A percentile compares a stretch with the other conserved stretches of the same genome.
These are phyloP conservation scores for Entomobrya proxima DNA, from an alignment of 2,888 invertebrate species.

Conservation along the genomic window DNA sequence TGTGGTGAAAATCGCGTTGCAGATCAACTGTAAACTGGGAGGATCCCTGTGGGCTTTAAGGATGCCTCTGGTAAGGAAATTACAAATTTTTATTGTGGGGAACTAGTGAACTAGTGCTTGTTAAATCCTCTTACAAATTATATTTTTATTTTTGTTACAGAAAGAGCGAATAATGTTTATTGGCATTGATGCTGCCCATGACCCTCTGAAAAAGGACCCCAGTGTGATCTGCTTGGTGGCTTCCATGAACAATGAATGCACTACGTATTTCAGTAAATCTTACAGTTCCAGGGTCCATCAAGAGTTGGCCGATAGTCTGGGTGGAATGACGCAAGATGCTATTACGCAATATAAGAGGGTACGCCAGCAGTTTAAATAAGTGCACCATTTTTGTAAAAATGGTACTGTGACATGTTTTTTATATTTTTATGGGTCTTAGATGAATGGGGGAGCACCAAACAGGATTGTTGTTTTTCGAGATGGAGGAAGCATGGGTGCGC, in stretches of 20 bases:
- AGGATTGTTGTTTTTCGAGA: slow-evolving; percentile 92
- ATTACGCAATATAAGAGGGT: not conserved
- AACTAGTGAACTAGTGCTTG: not conserved
- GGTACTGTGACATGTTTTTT: not conserved
- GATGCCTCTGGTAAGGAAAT: slow-evolving; percentile 84
- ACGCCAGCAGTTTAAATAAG: not conserved
- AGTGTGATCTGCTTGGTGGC: slow-evolving; percentile 88
- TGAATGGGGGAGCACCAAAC: slow-evolving; percentile 82
- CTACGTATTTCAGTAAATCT: slow-evolving; percentile 85
- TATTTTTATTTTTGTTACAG: slow-evolving; percentile 36
- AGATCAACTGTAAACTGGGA: slow-evolving; percentile 96
- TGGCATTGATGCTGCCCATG: slow-evolving; percentile 93
- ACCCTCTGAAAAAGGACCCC: slow-evolving; percentile 81
- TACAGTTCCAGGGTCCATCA: slow-evolving; percentile 59
- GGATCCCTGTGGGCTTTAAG: slow-evolving; percentile 92
- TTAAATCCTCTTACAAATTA: not conserved
- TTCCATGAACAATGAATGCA: slow-evolving; percentile 85
- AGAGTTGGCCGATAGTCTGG: slow-evolving; percentile 48
- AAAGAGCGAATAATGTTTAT: slow-evolving; percentile 84
- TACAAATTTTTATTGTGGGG: not conserved
- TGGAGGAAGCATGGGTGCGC: slow-evolving; percentile 93
- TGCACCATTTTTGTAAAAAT: not conserved
- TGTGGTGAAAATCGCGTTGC: slow-evolving; percentile 91
- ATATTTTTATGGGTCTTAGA: not conserved
- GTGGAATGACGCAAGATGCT: slow-evolving; percentile 80